phyloP scores from a whole-genome alignment of 2,797 vertebrate genomes.

The Arctocebus calabarensis region DNA sequence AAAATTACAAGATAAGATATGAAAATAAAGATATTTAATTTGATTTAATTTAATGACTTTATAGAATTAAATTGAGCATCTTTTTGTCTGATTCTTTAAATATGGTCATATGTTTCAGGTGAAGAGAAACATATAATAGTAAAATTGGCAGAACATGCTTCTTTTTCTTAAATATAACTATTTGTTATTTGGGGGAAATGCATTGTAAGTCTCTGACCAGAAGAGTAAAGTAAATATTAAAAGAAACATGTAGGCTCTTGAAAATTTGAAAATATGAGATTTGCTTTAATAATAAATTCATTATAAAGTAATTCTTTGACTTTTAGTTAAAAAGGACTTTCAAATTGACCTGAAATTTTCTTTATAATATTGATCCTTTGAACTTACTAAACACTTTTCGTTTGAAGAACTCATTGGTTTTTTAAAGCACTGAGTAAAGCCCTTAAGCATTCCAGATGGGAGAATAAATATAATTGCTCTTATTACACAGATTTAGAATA shows the following conservation, averaged over 20 bases:
- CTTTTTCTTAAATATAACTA: not conserved
- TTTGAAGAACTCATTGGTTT: slow-evolving; percentile 32
- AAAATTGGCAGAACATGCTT: not conserved
- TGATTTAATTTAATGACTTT: slow-evolving; percentile 2
- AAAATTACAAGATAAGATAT: too few relatives aligned
- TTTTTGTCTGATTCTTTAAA: not conserved
- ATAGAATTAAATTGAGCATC: not conserved
- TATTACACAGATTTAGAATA: slow-evolving; percentile 33
- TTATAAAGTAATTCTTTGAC: slow-evolving; percentile 51
- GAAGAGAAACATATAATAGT: not conserved
- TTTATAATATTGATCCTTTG: slow-evolving; percentile 54
- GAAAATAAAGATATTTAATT: too few relatives aligned
- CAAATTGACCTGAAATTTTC: slow-evolving; percentile 62
- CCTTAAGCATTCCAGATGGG: not conserved
- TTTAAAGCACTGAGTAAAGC: slow-evolving; percentile 39
- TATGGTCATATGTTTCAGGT: not conserved
- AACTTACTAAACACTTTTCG: slow-evolving; percentile 47
- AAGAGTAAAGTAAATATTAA: slow-evolving; percentile 2
- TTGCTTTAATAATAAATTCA: slow-evolving; percentile 22
- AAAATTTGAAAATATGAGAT: slow-evolving; percentile 5
- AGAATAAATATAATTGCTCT: slow-evolving; percentile 13
- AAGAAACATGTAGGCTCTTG: not conserved
- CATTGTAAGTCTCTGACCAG: not conserved
- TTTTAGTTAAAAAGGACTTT: slow-evolving; percentile 60
- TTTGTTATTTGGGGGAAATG: not conserved